Evolutionary conservation across 2,888 invertebrate genomes (phyloP).

Genomic region (Drosophila nr. perissopoda): DNA sequence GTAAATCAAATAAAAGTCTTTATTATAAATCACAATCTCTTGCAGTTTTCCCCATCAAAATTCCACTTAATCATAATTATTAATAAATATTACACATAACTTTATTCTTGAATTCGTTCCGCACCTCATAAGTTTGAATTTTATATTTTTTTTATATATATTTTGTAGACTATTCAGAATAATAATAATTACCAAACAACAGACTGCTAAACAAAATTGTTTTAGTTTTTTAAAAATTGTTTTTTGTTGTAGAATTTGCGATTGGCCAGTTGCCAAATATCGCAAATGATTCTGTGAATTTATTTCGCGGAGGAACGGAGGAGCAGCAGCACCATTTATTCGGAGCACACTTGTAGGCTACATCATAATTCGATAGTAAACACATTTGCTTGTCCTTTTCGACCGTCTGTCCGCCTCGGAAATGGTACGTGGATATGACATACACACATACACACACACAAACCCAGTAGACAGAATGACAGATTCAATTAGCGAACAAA

Average conservation of each 20-base stretch:
- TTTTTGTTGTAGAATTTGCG: conserved; percentile 21
- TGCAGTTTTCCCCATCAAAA: background rate
- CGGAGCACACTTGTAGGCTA: conserved; percentile 34
- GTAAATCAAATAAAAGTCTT: background rate
- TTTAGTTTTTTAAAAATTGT: conserved; percentile 6
- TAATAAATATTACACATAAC: conserved; percentile 27
- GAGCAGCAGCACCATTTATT: conserved; percentile 14
- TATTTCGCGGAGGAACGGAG: background rate
- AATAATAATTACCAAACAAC: conserved; percentile 39
- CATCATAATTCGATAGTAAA: conserved; percentile 72
- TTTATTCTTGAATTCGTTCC: conserved; percentile 15
- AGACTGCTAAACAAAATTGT: conserved; percentile 20
- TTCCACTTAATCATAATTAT: conserved; percentile 18
- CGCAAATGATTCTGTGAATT: conserved; percentile 25
- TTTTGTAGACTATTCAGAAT: conserved; percentile 25
- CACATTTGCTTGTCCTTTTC: conserved; percentile 51
- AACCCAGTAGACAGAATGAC: conserved; percentile 46
- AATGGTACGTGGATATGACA: conserved; percentile 31
- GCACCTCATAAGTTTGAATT: conserved; percentile 24
- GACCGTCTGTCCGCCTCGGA: conserved; percentile 24
- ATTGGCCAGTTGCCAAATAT: conserved; percentile 51
- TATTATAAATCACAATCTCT: conserved; percentile 5
- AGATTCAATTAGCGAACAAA: conserved; percentile 66
- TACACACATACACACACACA: background rate
- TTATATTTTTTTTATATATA: conserved; percentile 14